These are phyloP conservation scores for Actenoides hombroni DNA, from an alignment of 2,113 vertebrate species.

Conservation along the genomic window DNA sequence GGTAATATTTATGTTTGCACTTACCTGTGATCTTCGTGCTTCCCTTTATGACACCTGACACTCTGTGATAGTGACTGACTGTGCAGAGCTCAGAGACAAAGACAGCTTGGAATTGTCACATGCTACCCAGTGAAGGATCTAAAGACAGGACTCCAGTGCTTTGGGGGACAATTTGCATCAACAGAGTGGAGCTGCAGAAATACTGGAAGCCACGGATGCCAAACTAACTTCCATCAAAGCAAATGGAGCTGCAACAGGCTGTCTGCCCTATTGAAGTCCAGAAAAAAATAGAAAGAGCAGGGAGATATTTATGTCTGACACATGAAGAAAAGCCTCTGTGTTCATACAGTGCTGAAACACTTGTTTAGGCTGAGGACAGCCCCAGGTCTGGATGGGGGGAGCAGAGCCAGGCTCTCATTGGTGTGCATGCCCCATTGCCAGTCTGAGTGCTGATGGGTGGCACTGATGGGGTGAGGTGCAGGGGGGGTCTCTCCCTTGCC, in stretches of 20 bases:
- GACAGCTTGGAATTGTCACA: neutral
- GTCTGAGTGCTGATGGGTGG: neutral
- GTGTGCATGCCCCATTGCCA: neutral
- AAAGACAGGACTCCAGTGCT: neutral
- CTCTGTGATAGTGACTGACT: neutral
- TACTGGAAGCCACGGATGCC: neutral
- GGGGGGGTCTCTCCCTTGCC: neutral
- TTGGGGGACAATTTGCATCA: neutral
- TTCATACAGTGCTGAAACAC: neutral
- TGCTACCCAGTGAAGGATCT: neutral
- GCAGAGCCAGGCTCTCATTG: neutral
- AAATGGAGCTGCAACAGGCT: neutral
- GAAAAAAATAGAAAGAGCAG: neutral
- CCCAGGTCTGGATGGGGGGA: neutral
- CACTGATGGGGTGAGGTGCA: neutral
- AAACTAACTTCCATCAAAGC: neutral
- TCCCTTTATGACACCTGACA: neutral
- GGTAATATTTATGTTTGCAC: neutral
- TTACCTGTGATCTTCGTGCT: neutral
- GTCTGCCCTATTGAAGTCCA: neutral
- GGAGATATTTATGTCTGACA: fast-evolving
- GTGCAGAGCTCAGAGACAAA: neutral
- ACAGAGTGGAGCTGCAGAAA: neutral
- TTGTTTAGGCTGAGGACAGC: neutral
- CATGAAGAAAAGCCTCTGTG: neutral